These are phyloP conservation scores for Laticauda colubrina DNA, from an alignment of 2,113 vertebrate genomes.

Conservation along the genomic window DNA sequence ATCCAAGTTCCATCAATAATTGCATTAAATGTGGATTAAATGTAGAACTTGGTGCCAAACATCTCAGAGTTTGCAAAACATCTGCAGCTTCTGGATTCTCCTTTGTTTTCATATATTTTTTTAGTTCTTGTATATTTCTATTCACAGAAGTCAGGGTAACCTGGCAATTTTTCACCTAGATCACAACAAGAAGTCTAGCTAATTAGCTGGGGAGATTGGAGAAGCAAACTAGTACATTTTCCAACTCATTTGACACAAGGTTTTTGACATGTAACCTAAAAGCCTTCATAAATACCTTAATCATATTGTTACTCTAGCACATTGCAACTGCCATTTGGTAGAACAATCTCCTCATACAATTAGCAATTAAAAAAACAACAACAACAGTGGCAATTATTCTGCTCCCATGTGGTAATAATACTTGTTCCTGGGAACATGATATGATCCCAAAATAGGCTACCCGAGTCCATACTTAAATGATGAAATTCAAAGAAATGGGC, in stretches of 20 bases:
- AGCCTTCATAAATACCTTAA: not conserved
- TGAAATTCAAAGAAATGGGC: not conserved
- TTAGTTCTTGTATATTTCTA: slow-evolving; percentile 5
- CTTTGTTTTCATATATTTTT: slow-evolving; percentile 5
- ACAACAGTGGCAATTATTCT: not conserved
- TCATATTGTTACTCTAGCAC: not conserved
- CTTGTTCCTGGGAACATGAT: not conserved
- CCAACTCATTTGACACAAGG: not conserved
- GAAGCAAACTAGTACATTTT: not conserved
- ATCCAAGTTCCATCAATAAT: slow-evolving; percentile 51
- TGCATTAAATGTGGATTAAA: slow-evolving; percentile 28
- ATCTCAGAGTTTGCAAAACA: slow-evolving; percentile 46
- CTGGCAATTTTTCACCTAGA: not conserved
- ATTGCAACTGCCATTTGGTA: not conserved
- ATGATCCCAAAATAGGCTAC: not conserved
- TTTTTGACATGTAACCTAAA: not conserved
- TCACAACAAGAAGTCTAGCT: not conserved
- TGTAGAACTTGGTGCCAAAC: slow-evolving; percentile 46
- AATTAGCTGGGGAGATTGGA: not conserved
- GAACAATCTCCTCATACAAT: not conserved
- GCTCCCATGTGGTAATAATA: not conserved
- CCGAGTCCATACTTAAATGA: not conserved
- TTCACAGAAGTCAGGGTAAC: not conserved
- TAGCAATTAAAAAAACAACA: not conserved
- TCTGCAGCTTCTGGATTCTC: slow-evolving; percentile 47